These are phyloP conservation scores for Steinernema feltiae DNA, from an alignment of 1,140 invertebrate species.

Conservation along the genomic window DNA sequence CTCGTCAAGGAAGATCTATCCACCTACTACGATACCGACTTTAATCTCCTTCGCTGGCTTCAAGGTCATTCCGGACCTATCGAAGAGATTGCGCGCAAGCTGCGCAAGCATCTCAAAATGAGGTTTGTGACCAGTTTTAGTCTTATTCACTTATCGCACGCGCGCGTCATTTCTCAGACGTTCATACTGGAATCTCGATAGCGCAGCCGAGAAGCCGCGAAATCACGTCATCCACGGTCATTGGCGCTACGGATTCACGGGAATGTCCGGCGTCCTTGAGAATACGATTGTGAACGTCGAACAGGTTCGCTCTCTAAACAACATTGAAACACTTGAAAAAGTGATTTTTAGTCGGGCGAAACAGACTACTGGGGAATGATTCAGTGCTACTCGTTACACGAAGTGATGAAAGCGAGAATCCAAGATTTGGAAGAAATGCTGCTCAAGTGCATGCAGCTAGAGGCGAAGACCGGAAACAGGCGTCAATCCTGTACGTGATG, in stretches of 20 bases:
- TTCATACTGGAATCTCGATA: constrained; percentile 47
- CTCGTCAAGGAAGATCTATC: constrained; percentile 43
- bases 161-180: too few relatives aligned
- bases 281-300: constrained; percentile 52
- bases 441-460: constrained; percentile 38
- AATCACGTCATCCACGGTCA: constrained; percentile 48
- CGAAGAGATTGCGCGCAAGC: constrained; percentile 37
- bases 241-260: constrained; percentile 49
- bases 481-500: constrained; percentile 49
- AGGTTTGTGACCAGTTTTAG: constrained; percentile 21
- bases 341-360: constrained; percentile 38
- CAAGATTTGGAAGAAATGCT: constrained; percentile 50
- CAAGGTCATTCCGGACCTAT: constrained; percentile 35
- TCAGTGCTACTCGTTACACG: constrained; percentile 40
- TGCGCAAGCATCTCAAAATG: constrained; percentile 40
- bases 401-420: constrained; percentile 45
- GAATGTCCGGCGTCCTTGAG: constrained; percentile 38
- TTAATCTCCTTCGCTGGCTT: constrained; percentile 47
- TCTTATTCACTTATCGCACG: too few relatives aligned
- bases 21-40: constrained; percentile 47
- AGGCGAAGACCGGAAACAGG: constrained; percentile 46
- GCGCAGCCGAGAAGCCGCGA: constrained; percentile 29
- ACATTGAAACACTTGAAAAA: too few relatives aligned
- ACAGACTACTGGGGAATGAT: constrained; percentile 49
- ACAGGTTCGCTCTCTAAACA: constrained; percentile 33